Evolutionary conservation across 2,888 invertebrate species (phyloP).

Genomic region (Ethmia dodecea): DNA sequence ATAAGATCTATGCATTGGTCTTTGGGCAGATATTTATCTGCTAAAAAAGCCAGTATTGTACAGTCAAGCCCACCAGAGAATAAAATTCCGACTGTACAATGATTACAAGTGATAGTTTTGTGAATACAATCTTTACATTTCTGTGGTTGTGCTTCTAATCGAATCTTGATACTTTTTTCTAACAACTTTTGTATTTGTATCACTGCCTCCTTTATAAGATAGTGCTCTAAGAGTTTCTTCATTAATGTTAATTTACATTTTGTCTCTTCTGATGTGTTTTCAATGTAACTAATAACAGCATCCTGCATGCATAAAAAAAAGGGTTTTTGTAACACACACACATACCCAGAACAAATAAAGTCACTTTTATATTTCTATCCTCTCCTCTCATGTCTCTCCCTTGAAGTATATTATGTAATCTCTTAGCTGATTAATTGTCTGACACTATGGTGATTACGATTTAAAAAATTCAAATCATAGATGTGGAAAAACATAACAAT

Average conservation of each 20-base stretch:
- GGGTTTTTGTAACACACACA: too few species aligned
- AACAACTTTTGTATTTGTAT: constrained; percentile 67
- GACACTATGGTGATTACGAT: too few species aligned
- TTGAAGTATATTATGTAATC: too few species aligned
- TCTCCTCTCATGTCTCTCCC: too few species aligned
- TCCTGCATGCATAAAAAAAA: too few species aligned
- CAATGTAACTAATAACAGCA: constrained; percentile 36
- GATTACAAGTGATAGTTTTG: constrained; percentile 52
- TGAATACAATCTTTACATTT: constrained; percentile 79
- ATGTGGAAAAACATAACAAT: too few species aligned
- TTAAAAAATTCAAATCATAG: too few species aligned
- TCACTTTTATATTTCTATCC: too few species aligned
- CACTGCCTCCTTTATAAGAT: constrained; percentile 54
- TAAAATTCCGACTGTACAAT: constrained; percentile 86
- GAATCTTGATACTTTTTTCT: constrained; percentile 76
- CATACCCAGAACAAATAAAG: too few species aligned
- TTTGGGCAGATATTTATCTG: constrained; percentile 81
- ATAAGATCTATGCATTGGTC: constrained; percentile 90
- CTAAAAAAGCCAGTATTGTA: constrained; percentile 89
- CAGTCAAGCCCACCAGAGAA: constrained; percentile 99
- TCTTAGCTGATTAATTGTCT: too few species aligned
- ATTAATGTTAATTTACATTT: constrained; percentile 47
- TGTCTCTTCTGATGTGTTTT: constrained; percentile 29
- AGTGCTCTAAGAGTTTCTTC: constrained; percentile 49
- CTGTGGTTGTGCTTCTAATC: constrained; percentile 79